Percentiles rank a stretch among this genome's conserved stretches.
Conservation (phyloP, 2,113 vertebrate genomes). For the Edolisoma coerulescens region DNA sequence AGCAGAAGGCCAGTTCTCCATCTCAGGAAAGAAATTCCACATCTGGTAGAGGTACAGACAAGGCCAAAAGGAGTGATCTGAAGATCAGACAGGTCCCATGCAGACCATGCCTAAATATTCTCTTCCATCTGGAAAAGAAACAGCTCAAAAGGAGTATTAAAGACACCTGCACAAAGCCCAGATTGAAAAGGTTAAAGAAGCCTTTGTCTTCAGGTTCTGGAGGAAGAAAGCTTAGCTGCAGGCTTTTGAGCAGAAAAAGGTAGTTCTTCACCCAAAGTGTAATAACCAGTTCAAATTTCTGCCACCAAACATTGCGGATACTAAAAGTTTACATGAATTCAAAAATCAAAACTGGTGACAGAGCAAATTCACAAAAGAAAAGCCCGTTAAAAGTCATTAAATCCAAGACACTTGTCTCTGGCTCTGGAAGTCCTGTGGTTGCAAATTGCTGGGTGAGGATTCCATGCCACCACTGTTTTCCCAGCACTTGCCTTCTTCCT, state of each 20-base stretch:
- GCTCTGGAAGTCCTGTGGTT: accelerated
- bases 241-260: neutral
- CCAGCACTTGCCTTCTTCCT: neutral
- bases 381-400: neutral
- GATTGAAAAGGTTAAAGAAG: neutral
- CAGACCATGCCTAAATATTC: neutral
- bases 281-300: neutral
- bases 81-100: neutral
- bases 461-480: neutral
- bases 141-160: neutral
- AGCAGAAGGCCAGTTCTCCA: neutral
- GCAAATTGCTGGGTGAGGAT: neutral
- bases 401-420: neutral
- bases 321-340: neutral
- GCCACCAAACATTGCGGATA: neutral
- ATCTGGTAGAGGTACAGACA: neutral
- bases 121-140: neutral
- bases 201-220: neutral
- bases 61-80: neutral
- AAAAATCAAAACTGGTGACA: neutral
- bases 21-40: neutral
- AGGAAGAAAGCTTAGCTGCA: neutral
- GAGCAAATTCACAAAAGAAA: neutral
- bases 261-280: neutral
- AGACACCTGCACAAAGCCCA: neutral